These are phyloP conservation scores for Pteromalus puparum DNA, from an alignment of 1,140 invertebrate species.

Conservation along the genomic window DNA sequence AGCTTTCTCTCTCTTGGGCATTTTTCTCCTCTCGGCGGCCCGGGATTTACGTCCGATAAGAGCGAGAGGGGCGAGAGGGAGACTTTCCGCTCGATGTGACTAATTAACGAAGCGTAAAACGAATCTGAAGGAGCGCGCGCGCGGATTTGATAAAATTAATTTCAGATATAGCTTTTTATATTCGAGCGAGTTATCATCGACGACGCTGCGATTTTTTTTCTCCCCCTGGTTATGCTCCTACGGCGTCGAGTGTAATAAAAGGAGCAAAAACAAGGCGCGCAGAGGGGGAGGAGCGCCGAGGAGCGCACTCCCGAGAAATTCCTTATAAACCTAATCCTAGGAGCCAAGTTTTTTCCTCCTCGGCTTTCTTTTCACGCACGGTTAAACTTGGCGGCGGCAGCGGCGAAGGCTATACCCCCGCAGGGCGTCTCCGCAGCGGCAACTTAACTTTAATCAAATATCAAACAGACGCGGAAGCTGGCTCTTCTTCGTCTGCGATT, in stretches of 20 bases:
- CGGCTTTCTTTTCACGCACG: constrained; percentile 29
- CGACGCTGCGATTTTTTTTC: neutral
- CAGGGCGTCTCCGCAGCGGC: neutral
- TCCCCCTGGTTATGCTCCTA: neutral
- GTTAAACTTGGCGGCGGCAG: constrained; percentile 5
- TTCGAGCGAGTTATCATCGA: constrained; percentile 17
- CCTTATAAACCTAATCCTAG: constrained; percentile 19
- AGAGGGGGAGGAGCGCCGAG: neutral
- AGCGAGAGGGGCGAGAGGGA: neutral
- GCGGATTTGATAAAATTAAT: constrained; percentile 32
- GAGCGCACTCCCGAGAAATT: neutral
- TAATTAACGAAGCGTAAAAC: constrained; percentile 38
- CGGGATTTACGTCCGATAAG: constrained; percentile 53
- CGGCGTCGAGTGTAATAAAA: neutral
- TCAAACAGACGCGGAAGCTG: constrained; percentile 60
- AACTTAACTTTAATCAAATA: constrained; percentile 69
- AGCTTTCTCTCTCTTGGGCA: neutral
- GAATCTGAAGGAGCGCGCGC: neutral
- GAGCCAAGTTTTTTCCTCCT: constrained; percentile 25
- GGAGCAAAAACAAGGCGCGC: neutral
- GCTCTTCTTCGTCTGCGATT: constrained; percentile 55
- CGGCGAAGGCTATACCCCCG: neutral
- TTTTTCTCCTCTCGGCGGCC: constrained; percentile 14
- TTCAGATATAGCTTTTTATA: constrained; percentile 28
- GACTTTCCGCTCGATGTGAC: constrained; percentile 44